Percentiles rank a stretch among this genome's conserved stretches.
phyloP scores from a whole-genome alignment of 2,797 vertebrate genomes.

The Anolis apletophallus region DNA sequence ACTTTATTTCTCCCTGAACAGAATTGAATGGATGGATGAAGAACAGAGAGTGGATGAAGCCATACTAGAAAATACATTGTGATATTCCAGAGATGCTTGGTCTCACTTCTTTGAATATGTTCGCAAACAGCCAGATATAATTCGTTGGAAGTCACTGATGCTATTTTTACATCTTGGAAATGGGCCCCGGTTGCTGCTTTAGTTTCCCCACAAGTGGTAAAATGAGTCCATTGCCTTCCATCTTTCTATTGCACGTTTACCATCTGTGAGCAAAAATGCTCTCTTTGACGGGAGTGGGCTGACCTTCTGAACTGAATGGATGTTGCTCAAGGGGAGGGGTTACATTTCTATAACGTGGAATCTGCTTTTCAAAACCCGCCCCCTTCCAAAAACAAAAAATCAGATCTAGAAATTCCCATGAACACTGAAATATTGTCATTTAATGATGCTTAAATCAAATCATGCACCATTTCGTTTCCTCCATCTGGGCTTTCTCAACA shows the following conservation, averaged over 20 bases:
- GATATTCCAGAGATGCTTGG: too few relatives aligned
- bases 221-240: constrained; percentile 14
- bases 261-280: constrained; percentile 43
- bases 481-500: background rate
- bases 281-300: constrained; percentile 40
- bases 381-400: too few relatives aligned
- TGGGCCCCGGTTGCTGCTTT: constrained; percentile 52
- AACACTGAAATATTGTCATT: constrained; percentile 1
- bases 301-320: constrained; percentile 10
- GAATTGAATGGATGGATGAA: too few relatives aligned
- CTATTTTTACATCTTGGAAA: constrained; percentile 59
- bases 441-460: constrained; percentile 22
- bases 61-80: background rate
- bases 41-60: constrained; percentile 19
- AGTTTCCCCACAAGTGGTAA: constrained; percentile 51
- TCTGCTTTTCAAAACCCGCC: background rate
- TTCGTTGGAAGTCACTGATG: constrained; percentile 11
- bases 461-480: constrained; percentile 3
- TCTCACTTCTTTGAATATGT: background rate
- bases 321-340: background rate
- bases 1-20: background rate
- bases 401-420: background rate
- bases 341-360: background rate
- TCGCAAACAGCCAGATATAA: constrained; percentile 8
- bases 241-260: constrained; percentile 24